Base-by-base conservation (phyloP, 2,113 vertebrate genomes). In the Bambusicola thoracicus region DNA sequence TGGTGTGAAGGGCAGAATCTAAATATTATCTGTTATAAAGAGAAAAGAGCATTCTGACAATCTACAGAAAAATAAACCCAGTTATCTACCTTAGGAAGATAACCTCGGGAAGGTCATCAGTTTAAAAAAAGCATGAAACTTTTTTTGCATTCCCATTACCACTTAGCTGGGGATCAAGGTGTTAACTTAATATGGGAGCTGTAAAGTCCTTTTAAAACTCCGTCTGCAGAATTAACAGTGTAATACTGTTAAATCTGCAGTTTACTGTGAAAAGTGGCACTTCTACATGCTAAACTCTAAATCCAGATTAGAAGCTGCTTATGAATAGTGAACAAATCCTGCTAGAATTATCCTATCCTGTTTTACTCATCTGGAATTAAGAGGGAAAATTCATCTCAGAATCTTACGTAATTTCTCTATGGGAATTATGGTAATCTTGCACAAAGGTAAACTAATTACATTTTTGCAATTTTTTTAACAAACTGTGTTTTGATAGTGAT, bases 271-370 rank as follows among this genome's bases (percentile, higher is more conserved):
- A 75, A 88, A 93, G 78, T 94, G 86, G 27, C 67, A 89, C 55
- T 92, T 92, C 61, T 67, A 61, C 55, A 32, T 59, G 40, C n/a
- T 94, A 85, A 94, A 93, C 43, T 92, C 85, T 94, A 91, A 94
- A 97, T 90, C 85, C 94, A 95, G 89, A 94, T 96, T 95, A 96
- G 53, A 92, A 96, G 46, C 58, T 74, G 27, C 27, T 95, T 40
- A 44, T 79, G 62, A 93, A 80, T 58, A 87, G 53, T 69, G 89
- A 91, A 76, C 12, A 89, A 92, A 91, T 94, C 74, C 74, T 87
- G 6, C 86, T 81, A 44, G 32, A 92, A 79, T 81, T 13, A 56
- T 88, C 66, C 65, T 88, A 43, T 30, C 10, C 61, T 36, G 6
- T 78, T 88, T 86, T 81, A 61, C 29, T 81, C 87, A 8, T 61